These are phyloP conservation scores for Margarornis squamiger DNA, from an alignment of 2,797 vertebrate genomes.

Conservation along the genomic window DNA sequence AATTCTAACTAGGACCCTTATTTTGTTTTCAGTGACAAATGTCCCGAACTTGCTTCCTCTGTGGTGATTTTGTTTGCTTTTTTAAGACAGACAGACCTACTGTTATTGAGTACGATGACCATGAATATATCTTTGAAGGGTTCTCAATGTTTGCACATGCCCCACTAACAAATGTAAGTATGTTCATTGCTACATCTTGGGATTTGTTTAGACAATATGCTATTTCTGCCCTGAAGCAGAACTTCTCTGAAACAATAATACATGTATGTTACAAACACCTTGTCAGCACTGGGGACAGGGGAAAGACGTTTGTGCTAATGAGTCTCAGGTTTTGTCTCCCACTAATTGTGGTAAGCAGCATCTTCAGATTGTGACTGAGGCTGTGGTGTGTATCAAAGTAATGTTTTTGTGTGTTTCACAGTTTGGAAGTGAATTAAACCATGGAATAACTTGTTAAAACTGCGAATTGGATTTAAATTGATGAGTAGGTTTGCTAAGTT, in stretches of 20 bases:
- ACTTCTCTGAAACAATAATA: background rate
- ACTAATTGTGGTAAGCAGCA: background rate
- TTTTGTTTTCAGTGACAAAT: background rate
- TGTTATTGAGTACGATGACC: constrained; percentile 97
- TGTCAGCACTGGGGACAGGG: background rate
- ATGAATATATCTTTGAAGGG: constrained; percentile 99
- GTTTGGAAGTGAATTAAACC: constrained; percentile 38
- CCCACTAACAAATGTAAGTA: constrained; percentile 89
- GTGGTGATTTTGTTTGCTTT: constrained; percentile 32
- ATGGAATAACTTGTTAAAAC: constrained; percentile 20
- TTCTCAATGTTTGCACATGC: constrained; percentile 97
- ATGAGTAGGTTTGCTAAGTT: constrained; percentile 13
- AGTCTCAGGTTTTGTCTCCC: constrained; percentile 13
- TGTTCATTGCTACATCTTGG: fast-evolving
- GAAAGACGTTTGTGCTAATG: background rate
- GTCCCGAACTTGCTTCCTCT: background rate
- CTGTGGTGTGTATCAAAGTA: background rate
- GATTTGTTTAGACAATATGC: background rate
- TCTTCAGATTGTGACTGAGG: background rate
- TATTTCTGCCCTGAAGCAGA: background rate
- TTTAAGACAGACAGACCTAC: constrained; percentile 94
- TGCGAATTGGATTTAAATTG: constrained; percentile 38
- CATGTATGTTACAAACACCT: background rate
- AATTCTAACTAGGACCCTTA: background rate
- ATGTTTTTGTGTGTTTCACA: constrained; percentile 29